Evolutionary conservation across 2,888 invertebrate genomes (phyloP).

Genomic region (Pedicia rivosa): DNA sequence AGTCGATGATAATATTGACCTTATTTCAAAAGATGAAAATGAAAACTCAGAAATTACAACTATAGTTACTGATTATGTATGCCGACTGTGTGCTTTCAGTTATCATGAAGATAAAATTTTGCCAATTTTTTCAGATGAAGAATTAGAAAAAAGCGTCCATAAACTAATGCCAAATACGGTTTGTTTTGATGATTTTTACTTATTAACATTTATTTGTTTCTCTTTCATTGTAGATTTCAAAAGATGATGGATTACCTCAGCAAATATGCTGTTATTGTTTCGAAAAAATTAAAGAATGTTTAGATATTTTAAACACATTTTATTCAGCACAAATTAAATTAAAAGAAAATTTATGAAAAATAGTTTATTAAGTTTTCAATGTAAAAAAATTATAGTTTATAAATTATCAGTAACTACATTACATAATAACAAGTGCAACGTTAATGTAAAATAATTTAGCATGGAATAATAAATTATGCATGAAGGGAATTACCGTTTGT

Average conservation of each 20-base stretch:
- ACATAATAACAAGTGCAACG: no score
- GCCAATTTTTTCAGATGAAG: constrained; percentile 6
- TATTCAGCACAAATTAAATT: constrained; percentile 10
- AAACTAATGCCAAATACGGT: constrained; percentile 4
- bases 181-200: not conserved
- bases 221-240: constrained; percentile 9
- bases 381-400: no score
- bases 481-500: no score
- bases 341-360: no score
- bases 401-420: no score
- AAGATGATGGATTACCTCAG: constrained; percentile 13
- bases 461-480: no score
- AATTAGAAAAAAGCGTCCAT: not conserved
- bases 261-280: constrained; percentile 12
- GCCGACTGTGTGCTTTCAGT: constrained; percentile 7
- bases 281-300: constrained; percentile 11
- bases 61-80: not conserved
- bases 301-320: constrained; percentile 12
- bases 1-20: no score
- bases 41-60: no score
- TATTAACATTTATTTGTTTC: not conserved
- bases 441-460: no score
- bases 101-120: constrained; percentile 4
- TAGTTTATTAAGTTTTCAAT: no score
- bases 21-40: not conserved